Evolutionary conservation across 2,113 vertebrate species (phyloP).

Genomic region (Hypocryptadius cinnamomeus): DNA sequence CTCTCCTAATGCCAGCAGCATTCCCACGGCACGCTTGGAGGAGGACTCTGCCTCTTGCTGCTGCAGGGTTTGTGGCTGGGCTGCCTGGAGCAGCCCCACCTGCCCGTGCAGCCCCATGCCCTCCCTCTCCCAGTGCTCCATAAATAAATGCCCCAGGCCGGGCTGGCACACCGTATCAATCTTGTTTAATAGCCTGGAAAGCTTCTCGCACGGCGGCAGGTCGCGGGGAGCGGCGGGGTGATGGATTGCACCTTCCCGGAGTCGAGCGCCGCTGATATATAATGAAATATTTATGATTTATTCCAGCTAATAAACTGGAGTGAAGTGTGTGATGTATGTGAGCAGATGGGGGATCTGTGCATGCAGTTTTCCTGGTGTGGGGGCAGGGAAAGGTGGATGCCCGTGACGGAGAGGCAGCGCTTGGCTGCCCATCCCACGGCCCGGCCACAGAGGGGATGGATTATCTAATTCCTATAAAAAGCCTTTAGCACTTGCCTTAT

Average conservation of each 20-base stretch:
- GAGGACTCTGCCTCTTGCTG: neutral
- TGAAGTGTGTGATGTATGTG: constrained; percentile 87
- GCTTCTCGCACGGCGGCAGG: constrained; percentile 74
- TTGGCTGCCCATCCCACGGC: neutral
- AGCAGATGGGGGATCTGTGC: constrained; percentile 85
- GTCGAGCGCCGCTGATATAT: constrained; percentile 77
- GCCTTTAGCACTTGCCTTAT: neutral
- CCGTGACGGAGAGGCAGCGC: neutral
- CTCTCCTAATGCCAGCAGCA: neutral
- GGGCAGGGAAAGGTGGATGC: neutral
- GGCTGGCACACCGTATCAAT: constrained; percentile 85
- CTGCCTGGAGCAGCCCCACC: neutral
- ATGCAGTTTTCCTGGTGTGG: constrained; percentile 33
- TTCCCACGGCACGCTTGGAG: accelerated
- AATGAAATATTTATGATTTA: constrained; percentile 96
- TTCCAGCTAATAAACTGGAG: constrained; percentile 91
- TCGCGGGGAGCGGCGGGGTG: constrained; percentile 76
- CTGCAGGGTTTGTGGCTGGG: neutral
- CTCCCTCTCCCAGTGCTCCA: constrained; percentile 63
- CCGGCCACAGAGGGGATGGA: neutral
- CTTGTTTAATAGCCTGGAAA: constrained; percentile 93
- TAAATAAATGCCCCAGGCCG: constrained; percentile 83
- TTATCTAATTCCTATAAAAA: neutral
- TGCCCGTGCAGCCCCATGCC: neutral
- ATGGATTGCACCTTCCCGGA: constrained; percentile 84